phyloP scores from a whole-genome alignment of 2,113 vertebrate genomes.

The Chroicocephalus ridibundus region DNA sequence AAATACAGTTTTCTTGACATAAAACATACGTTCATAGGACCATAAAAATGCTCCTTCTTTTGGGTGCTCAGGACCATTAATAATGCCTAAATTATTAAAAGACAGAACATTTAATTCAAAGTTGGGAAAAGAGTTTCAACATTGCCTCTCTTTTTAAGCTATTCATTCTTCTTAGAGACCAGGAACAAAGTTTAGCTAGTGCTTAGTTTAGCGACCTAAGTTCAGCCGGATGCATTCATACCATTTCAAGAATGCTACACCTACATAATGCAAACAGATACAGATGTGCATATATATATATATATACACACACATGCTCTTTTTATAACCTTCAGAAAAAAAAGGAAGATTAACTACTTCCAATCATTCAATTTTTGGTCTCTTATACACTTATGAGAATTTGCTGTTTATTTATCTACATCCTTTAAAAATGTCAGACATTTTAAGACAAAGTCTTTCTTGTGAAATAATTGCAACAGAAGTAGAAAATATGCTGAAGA shows the following conservation, averaged over 20 bases:
- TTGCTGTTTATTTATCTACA: not conserved
- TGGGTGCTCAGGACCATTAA: not conserved
- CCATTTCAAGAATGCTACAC: not conserved
- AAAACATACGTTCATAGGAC: constrained; percentile 8
- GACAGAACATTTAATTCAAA: not conserved
- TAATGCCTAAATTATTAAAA: not conserved
- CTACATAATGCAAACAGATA: not conserved
- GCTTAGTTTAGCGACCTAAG: not conserved
- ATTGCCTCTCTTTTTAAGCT: not conserved
- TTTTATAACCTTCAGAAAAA: not conserved
- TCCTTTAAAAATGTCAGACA: not conserved
- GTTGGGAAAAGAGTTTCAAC: not conserved
- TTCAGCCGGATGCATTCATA: not conserved
- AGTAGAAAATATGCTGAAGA: not conserved
- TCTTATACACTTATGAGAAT: not conserved
- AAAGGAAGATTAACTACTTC: not conserved
- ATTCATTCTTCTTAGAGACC: not conserved
- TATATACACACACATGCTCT: not conserved
- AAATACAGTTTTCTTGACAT: constrained; percentile 56
- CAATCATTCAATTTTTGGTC: not conserved
- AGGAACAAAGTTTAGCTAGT: not conserved
- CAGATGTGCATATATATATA: not conserved
- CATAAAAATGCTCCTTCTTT: constrained; percentile 34
- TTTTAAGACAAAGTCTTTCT: not conserved
- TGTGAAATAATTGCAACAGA: not conserved